These are phyloP conservation scores for Calycopis cecrops DNA, from an alignment of 1,140 invertebrate genomes.

Conservation along the genomic window DNA sequence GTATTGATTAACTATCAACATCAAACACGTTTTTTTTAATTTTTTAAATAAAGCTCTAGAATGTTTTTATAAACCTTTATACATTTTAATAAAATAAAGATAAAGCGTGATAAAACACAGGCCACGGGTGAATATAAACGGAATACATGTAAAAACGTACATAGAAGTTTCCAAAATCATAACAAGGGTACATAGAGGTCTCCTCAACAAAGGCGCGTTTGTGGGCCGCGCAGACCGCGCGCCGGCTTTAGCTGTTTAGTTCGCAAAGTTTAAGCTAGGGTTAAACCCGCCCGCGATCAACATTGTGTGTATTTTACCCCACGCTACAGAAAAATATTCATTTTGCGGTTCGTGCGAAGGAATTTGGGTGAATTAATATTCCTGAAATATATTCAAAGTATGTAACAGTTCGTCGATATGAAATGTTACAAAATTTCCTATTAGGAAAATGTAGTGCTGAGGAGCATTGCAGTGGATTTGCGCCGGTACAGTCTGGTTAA, in stretches of 20 bases:
- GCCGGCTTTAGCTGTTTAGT: constrained; percentile 46
- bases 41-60: too few species aligned
- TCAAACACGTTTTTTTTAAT: too few species aligned
- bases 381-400: constrained; percentile 6
- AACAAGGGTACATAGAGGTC: constrained; percentile 39
- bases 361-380: background rate
- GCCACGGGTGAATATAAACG: too few species aligned
- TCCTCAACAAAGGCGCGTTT: constrained; percentile 44
- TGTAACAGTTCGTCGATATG: background rate
- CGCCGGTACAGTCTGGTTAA: too few species aligned
- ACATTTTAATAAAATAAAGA: too few species aligned
- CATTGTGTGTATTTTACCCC: constrained; percentile 41
- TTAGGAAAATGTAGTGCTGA: too few species aligned
- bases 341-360: constrained; percentile 25
- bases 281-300: constrained; percentile 46
- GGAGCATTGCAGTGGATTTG: too few species aligned
- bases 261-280: constrained; percentile 50
- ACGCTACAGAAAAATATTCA: constrained; percentile 38
- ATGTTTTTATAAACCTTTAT: too few species aligned
- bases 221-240: constrained; percentile 39
- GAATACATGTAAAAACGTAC: background rate
- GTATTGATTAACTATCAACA: too few species aligned
- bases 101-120: too few species aligned
- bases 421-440: too few species aligned
- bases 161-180: constrained; percentile 38